Evolutionary conservation across 1,140 invertebrate species (phyloP), one percentile per base, ranked within the genome.

Genomic region (Spodoptera litura): DNA sequence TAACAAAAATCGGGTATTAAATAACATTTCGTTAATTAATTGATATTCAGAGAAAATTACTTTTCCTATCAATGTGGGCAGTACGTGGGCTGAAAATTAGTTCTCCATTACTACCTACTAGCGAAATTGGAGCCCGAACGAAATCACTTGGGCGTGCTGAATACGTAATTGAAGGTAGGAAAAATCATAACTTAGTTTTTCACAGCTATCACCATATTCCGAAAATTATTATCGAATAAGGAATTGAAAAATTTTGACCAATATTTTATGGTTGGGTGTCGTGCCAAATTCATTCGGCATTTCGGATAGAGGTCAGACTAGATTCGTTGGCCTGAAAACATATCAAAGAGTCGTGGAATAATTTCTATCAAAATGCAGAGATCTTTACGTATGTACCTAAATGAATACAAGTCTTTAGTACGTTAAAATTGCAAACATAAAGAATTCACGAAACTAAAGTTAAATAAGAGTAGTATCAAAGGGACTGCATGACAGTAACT

Each of bases 1-100:
- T 70, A 31, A 70, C 25, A 5, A 27, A 3, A 66, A 49, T 66
- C 0, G 62, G 13, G 38, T 66, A 71, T 71, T 56, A 56, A 20
- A 12, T 56, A 52, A 71, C 31, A 51, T 10, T 56, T 15, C 13
- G 15, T 52, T 52, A 52, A 56, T 71, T 55, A 56, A 71, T 71
- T 53, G 66, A 51, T 70, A 31, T 55, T 55, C 31, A 71, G n/a
- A 56, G 52, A 15, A 71, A 71, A 56, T 70, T 53, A 38, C 27
- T n/a, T 71, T 31, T 15, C 13, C 13, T 56, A 71, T 71, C 12
- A 53, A 70, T 70, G 66, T 70, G n/a, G 51, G 52, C 15, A 55
- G 9, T 56, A 71, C 68, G 68, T 71, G 68, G 52, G 52, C 68
- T 38, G 31, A 10, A 71, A 55, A 56, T 71, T 71, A 55, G 68